phyloP scores from a whole-genome alignment of 2,797 vertebrate genomes.

The Cirrhinus mrigala region DNA sequence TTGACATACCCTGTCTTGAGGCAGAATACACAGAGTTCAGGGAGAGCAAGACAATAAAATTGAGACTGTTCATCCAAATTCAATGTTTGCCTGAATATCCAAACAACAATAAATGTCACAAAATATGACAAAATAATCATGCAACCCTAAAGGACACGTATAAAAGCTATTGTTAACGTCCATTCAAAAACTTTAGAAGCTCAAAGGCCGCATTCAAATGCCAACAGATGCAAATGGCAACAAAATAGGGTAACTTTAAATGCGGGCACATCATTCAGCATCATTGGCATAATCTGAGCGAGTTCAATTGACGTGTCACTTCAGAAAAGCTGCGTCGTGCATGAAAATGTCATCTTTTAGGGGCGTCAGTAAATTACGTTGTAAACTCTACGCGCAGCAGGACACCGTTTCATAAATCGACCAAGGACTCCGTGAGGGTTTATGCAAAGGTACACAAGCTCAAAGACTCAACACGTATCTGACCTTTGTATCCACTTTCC shows the following conservation, averaged over 20 bases:
- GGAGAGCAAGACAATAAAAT: no score
- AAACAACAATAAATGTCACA: neutral
- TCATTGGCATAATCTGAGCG: slow-evolving; percentile 14
- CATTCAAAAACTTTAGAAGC: neutral
- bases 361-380: slow-evolving; percentile 22
- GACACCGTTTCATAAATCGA: slow-evolving; percentile 5
- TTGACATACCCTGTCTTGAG: no score
- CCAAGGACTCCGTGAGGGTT: neutral
- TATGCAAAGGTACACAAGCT: neutral
- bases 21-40: no score
- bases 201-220: neutral
- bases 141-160: neutral
- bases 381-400: slow-evolving; percentile 25
- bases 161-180: neutral
- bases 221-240: neutral
- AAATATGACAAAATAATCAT: neutral
- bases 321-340: slow-evolving; percentile 15
- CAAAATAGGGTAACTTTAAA: slow-evolving; percentile 18
- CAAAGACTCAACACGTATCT: slow-evolving; percentile 5
- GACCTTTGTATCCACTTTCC: neutral
- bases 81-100: neutral
- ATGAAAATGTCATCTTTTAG: slow-evolving; percentile 30
- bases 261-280: slow-evolving; percentile 3
- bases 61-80: neutral
- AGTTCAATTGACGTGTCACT: slow-evolving; percentile 26